Percentiles rank a stretch among this genome's conserved stretches.
Conservation (phyloP, 2,797 vertebrate species). For the Pangasius krempfi region DNA sequence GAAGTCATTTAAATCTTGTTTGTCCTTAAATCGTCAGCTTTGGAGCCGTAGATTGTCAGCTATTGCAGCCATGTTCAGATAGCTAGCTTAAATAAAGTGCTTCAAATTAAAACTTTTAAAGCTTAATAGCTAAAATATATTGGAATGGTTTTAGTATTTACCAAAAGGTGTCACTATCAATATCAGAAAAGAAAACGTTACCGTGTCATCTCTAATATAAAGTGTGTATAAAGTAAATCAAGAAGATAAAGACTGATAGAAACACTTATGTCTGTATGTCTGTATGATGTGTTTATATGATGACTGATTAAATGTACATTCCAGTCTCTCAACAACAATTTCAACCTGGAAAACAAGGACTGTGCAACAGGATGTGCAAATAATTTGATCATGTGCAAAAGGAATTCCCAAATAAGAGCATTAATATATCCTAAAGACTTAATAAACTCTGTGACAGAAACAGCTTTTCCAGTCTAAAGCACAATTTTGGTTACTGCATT, state of each 20-base stretch:
- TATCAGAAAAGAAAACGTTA: background rate
- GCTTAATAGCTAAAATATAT: background rate
- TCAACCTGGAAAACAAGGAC: background rate
- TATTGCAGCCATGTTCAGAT: background rate
- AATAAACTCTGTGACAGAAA: background rate
- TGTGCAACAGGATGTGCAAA: background rate
- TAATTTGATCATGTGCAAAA: conserved; percentile 9
- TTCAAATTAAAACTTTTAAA: background rate
- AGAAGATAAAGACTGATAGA: background rate
- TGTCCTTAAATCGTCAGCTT: background rate
- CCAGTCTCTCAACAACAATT: background rate
- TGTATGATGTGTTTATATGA: background rate
- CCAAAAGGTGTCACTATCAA: background rate
- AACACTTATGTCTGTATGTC: background rate
- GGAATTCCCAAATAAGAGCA: background rate
- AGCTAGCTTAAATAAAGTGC: background rate
- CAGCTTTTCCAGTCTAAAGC: background rate
- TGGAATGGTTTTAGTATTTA: background rate
- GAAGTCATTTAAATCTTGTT: conserved; percentile 54
- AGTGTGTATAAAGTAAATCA: background rate
- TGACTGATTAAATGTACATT: background rate
- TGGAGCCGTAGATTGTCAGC: background rate
- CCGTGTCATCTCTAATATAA: background rate
- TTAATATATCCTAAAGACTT: background rate
- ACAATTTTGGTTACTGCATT: background rate